A percentile compares a stretch with the other conserved stretches of the same genome.
Evolutionary conservation across 2,113 vertebrate species (phyloP).

Genomic region (Lepidothrix coronata): DNA sequence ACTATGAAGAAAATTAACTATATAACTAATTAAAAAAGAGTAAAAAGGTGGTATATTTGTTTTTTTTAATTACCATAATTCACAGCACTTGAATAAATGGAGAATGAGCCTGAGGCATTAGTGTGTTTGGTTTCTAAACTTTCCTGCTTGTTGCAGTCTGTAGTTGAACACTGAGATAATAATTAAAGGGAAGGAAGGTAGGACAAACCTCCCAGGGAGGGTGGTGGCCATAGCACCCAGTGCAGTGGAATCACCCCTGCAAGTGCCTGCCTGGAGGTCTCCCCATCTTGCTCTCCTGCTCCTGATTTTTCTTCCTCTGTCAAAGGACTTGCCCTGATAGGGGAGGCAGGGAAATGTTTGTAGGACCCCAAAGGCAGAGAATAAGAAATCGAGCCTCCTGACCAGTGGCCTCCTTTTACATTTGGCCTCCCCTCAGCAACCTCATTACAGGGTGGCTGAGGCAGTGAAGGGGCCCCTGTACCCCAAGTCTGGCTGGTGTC

Average conservation of each 20-base stretch:
- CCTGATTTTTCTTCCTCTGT: not conserved
- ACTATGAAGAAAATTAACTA: not conserved
- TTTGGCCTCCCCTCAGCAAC: not conserved
- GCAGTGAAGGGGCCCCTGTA: not conserved
- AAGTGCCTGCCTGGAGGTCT: accelerated
- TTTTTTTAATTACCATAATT: not conserved
- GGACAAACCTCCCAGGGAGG: not conserved
- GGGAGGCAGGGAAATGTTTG: not conserved
- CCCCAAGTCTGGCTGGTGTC: too few relatives aligned
- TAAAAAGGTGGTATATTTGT: not conserved
- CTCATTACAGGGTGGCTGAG: accelerated
- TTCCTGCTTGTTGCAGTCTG: not conserved
- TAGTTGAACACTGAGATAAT: too few relatives aligned
- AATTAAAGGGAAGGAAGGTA: not conserved
- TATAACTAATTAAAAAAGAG: not conserved
- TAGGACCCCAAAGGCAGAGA: not conserved
- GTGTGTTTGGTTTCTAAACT: not conserved
- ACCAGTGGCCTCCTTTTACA: not conserved
- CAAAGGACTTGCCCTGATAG: accelerated
- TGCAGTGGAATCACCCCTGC: not conserved
- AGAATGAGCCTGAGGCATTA: not conserved
- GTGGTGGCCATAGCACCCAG: not conserved
- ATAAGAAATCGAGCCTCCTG: not conserved
- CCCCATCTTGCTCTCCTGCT: not conserved
- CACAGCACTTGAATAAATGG: not conserved